Conservation (phyloP, 2,888 invertebrate genomes). For the Pomacea canaliculata region DNA sequence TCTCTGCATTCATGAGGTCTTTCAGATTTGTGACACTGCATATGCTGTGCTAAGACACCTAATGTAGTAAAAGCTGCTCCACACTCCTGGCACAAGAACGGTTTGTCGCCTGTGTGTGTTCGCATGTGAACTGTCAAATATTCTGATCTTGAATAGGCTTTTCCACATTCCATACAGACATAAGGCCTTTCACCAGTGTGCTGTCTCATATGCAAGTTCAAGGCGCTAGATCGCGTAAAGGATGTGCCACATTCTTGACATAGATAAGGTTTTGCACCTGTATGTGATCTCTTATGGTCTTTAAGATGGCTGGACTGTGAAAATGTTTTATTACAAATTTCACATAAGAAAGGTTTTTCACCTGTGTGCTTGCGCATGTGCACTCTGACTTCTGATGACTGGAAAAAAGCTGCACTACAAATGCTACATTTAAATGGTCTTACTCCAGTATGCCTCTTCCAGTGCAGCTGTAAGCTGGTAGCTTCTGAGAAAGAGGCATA, state of each 20-base stretch:
- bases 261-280: background rate
- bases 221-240: background rate
- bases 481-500: background rate
- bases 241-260: background rate
- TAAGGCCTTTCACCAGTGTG: constrained; percentile 20
- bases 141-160: constrained; percentile 4
- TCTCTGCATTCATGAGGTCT: background rate
- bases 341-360: background rate
- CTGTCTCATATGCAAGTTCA: background rate
- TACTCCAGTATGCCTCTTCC: background rate
- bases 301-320: background rate
- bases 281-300: background rate
- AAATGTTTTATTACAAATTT: background rate
- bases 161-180: constrained; percentile 7
- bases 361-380: background rate
- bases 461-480: background rate
- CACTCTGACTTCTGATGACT: background rate
- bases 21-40: constrained; percentile 12
- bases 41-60: constrained; percentile 7
- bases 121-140: constrained; percentile 12
- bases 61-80: constrained; percentile 13
- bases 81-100: constrained; percentile 13
- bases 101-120: constrained; percentile 17
- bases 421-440: background rate
- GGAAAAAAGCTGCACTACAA: background rate